A percentile compares a stretch with the other conserved stretches of the same genome.
phyloP scores from a whole-genome alignment of 2,113 vertebrate genomes.

The Recurvirostra avosetta region DNA sequence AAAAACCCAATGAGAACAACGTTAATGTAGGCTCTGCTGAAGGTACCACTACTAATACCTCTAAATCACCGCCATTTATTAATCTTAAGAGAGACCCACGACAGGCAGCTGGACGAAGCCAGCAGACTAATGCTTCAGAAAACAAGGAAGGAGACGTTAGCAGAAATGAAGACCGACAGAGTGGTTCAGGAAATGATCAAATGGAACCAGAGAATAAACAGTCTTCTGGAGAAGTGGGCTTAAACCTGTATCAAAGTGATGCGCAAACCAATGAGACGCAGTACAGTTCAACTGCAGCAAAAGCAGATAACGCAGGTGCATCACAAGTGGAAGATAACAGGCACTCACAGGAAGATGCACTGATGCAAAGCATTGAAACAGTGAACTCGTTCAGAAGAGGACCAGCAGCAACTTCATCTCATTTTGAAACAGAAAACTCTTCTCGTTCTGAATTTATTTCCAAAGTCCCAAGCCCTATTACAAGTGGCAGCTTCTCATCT shows the following conservation, averaged over 20 bases:
- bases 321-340: constrained; percentile 64
- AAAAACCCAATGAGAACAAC: constrained; percentile 49
- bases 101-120: constrained; percentile 82
- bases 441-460: constrained; percentile 66
- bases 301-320: constrained; percentile 59
- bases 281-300: constrained; percentile 57
- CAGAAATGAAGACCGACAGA: constrained; percentile 70
- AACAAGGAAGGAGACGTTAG: constrained; percentile 66
- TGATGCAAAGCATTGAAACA: constrained; percentile 76
- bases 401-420: constrained; percentile 57
- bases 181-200: constrained; percentile 38
- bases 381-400: constrained; percentile 77
- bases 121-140: constrained; percentile 75
- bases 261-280: constrained; percentile 40
- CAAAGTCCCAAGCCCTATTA: constrained; percentile 57
- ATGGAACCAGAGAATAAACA: constrained; percentile 54
- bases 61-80: constrained; percentile 73
- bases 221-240: constrained; percentile 50
- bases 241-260: constrained; percentile 44
- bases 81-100: constrained; percentile 80
- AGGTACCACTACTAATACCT: constrained; percentile 26
- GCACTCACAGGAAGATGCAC: constrained; percentile 53
- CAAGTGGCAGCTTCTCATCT: constrained; percentile 68
- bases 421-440: constrained; percentile 72
- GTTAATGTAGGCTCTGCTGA: constrained; percentile 58